Conservation (phyloP, 2,113 vertebrate genomes). For the Pterocles burchelli region DNA sequence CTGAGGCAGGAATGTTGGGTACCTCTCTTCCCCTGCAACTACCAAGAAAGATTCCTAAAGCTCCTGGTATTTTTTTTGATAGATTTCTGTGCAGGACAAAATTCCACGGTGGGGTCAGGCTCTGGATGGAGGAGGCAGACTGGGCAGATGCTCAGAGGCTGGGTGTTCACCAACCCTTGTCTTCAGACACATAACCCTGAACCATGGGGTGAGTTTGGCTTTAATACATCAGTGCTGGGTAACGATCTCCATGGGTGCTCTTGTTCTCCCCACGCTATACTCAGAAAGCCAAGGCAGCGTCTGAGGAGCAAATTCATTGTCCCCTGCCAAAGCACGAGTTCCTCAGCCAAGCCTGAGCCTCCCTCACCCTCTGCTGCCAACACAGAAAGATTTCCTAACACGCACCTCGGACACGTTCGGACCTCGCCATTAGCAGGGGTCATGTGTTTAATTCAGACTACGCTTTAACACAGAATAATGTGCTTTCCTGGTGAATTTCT, state of each 20-base stretch:
- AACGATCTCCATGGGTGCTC: not conserved
- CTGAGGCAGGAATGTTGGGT: not conserved
- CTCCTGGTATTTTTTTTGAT: not conserved
- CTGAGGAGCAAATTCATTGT: not conserved
- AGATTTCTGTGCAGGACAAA: not conserved
- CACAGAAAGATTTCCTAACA: not conserved
- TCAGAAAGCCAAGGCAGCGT: not conserved
- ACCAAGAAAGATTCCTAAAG: not conserved
- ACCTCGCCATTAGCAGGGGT: not conserved
- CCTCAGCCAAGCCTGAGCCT: not conserved
- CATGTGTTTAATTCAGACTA: accelerated
- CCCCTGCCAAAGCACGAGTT: not conserved
- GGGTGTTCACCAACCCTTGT: not conserved
- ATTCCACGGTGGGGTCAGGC: not conserved
- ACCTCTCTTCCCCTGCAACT: not conserved
- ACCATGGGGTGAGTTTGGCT: not conserved
- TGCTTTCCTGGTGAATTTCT: not conserved
- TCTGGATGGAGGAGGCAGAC: not conserved
- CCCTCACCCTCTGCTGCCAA: not conserved
- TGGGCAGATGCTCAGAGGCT: not conserved
- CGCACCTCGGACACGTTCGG: not conserved
- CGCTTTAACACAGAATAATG: accelerated
- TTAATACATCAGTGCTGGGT: not conserved
- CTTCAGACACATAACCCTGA: not conserved
- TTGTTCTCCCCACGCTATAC: not conserved